Evolutionary conservation across 2,888 invertebrate species (phyloP).

Genomic region (Cotesia congregata): DNA sequence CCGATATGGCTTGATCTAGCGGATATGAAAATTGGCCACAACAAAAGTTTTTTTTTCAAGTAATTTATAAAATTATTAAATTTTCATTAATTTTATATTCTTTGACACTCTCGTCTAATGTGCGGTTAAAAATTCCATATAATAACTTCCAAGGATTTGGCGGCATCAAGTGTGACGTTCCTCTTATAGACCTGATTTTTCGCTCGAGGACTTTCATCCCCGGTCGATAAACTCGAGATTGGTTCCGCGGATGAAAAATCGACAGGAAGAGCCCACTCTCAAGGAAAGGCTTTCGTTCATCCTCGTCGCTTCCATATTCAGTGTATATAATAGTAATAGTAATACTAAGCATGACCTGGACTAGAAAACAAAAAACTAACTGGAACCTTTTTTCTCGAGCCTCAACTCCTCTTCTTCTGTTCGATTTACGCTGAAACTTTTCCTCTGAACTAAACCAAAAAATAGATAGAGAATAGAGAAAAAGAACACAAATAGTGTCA

Average conservation of each 20-base stretch:
- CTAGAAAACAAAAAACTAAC: too few species aligned
- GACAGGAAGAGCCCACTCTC: conserved; percentile 51
- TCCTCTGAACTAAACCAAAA: neutral
- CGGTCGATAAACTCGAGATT: conserved; percentile 42
- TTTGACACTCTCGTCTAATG: too few species aligned
- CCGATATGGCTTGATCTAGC: too few species aligned
- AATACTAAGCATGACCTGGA: too few species aligned
- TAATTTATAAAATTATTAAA: too few species aligned
- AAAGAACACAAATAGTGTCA: conserved; percentile 7
- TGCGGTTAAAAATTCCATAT: too few species aligned
- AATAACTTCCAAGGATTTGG: neutral
- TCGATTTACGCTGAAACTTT: conserved; percentile 21
- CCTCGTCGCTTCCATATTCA: neutral
- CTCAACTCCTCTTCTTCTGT: conserved; percentile 40
- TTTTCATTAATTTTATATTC: too few species aligned
- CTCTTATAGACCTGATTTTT: conserved; percentile 42
- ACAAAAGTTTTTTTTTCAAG: too few species aligned
- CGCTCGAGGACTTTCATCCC: conserved; percentile 47
- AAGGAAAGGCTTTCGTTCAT: conserved; percentile 20
- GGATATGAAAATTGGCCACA: too few species aligned
- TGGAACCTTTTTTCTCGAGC: conserved; percentile 31
- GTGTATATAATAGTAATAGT: too few species aligned
- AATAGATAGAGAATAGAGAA: conserved; percentile 2
- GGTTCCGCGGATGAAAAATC: conserved; percentile 47
- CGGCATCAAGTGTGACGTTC: conserved; percentile 9